Conservation (phyloP, 2,113 vertebrate genomes). For the Noctilio leporinus region DNA sequence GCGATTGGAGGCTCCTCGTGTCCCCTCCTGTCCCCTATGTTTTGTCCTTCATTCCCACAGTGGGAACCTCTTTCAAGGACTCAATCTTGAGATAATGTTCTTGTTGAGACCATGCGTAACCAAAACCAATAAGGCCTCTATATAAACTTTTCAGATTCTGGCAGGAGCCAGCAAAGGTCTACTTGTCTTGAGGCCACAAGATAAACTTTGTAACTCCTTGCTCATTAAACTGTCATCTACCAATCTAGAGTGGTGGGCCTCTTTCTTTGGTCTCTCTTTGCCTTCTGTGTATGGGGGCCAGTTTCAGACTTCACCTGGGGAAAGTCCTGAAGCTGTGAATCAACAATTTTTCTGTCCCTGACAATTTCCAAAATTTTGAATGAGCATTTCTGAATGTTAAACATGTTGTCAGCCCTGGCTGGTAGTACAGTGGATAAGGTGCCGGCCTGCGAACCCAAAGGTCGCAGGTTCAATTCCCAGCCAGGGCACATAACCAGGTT, state of each 20-base stretch:
- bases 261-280: background rate
- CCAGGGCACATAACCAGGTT: no score
- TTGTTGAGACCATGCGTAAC: background rate
- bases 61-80: background rate
- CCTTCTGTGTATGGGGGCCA: background rate
- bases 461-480: no score
- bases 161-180: background rate
- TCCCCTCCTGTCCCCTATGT: background rate
- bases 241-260: background rate
- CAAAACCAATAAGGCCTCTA: background rate
- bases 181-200: background rate
- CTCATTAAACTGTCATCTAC: background rate
- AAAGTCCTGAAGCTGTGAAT: background rate
- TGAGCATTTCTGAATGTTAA: background rate
- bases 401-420: no score
- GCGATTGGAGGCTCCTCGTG: background rate
- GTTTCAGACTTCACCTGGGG: background rate
- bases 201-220: background rate
- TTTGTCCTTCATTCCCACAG: background rate
- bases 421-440: no score
- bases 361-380: background rate
- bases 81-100: background rate
- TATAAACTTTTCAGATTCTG: background rate
- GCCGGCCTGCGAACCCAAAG: no score
- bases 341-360: background rate